Percentiles rank a stretch among this genome's conserved stretches.
phyloP scores from a whole-genome alignment of 2,888 invertebrate genomes.

The Athalia rosae region DNA sequence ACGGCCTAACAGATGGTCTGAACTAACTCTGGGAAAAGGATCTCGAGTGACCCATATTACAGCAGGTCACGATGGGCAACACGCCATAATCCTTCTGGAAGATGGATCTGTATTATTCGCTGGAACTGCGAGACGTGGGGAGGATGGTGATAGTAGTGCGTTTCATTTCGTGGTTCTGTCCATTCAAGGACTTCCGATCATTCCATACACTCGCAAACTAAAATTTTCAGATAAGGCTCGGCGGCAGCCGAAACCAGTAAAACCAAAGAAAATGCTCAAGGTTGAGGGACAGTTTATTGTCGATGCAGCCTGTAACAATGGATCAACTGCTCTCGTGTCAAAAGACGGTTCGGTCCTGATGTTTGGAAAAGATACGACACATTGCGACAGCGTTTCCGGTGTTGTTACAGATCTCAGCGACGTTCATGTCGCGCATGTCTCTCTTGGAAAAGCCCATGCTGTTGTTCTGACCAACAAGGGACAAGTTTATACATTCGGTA shows the following conservation, averaged over 20 bases:
- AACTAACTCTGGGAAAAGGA: constrained; percentile 82
- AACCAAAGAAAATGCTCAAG: constrained; percentile 94
- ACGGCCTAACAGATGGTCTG: constrained; percentile 78
- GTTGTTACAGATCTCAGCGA: constrained; percentile 85
- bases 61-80: constrained; percentile 94
- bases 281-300: constrained; percentile 90
- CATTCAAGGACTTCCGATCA: constrained; percentile 7
- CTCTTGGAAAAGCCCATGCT: constrained; percentile 96
- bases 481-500: constrained; percentile 94
- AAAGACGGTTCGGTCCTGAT: constrained; percentile 92
- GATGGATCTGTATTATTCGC: constrained; percentile 93
- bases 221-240: constrained; percentile 75
- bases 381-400: constrained; percentile 84
- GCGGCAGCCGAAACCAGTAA: constrained; percentile 91
- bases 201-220: constrained; percentile 25
- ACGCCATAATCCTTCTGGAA: constrained; percentile 92
- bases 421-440: constrained; percentile 80
- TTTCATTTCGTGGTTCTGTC: constrained; percentile 32
- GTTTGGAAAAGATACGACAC: constrained; percentile 95
- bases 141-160: constrained; percentile 90
- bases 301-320: constrained; percentile 94
- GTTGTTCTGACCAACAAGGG: constrained; percentile 92
- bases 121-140: constrained; percentile 91
- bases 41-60: constrained; percentile 86
- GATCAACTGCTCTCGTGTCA: constrained; percentile 94